Conservation (phyloP, 1,140 invertebrate genomes). For the Atopsyche davidsoni region DNA sequence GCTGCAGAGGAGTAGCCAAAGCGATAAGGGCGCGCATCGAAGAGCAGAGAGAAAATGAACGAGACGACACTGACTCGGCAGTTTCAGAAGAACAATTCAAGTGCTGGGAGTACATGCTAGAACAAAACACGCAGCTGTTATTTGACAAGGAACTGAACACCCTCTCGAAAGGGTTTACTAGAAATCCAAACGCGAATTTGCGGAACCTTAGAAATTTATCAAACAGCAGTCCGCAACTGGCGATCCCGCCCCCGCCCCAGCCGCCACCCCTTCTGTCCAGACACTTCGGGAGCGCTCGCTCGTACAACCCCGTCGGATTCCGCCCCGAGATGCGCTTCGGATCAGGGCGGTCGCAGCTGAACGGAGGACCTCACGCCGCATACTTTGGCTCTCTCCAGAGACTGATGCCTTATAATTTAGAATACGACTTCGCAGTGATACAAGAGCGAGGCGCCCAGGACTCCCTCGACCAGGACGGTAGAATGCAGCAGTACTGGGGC, state of each 20-base stretch:
- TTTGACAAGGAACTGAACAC: constrained; percentile 85
- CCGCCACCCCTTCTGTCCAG: constrained; percentile 59
- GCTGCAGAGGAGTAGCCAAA: constrained; percentile 51
- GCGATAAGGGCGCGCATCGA: constrained; percentile 52
- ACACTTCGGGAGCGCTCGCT: constrained; percentile 72
- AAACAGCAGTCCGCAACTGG: constrained; percentile 54
- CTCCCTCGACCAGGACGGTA: constrained; percentile 67
- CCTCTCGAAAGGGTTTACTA: constrained; percentile 58
- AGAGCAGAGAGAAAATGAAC: constrained; percentile 52
- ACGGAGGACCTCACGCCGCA: constrained; percentile 73
- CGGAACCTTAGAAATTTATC: constrained; percentile 48
- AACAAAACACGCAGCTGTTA: constrained; percentile 81
- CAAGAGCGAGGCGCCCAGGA: constrained; percentile 64
- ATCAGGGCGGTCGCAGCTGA: constrained; percentile 44
- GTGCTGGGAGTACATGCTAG: constrained; percentile 89
- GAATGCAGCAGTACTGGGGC: constrained; percentile 84
- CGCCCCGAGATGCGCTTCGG: constrained; percentile 46
- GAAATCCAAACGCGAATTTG: constrained; percentile 42
- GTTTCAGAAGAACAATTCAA: constrained; percentile 80
- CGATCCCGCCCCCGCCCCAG: constrained; percentile 41
- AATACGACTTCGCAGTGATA: constrained; percentile 76
- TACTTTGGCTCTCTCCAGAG: constrained; percentile 80
- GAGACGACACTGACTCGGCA: constrained; percentile 56
- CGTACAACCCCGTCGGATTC: constrained; percentile 45
- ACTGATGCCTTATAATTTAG: constrained; percentile 77